Conservation (phyloP, 2,888 invertebrate species). For the Myathropa florea region DNA sequence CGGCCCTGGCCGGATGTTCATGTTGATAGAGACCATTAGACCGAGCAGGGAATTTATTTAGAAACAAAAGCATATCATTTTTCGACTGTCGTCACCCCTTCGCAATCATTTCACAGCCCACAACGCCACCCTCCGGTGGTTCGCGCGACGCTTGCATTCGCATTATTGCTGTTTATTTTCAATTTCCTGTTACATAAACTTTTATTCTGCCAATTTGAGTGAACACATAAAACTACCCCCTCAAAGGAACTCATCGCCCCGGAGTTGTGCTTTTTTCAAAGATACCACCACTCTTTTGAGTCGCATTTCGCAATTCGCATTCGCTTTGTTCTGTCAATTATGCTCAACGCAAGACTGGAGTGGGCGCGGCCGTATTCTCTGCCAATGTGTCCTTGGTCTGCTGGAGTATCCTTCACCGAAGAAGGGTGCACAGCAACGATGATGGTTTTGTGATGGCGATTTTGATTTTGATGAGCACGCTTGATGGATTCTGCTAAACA, state of each 20-base stretch:
- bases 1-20: conserved; percentile 33
- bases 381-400: conserved; percentile 1
- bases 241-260: background rate
- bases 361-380: background rate
- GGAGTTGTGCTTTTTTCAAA: conserved; percentile 20
- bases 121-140: background rate
- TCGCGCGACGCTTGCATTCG: conserved; percentile 15
- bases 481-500: conserved; percentile 52
- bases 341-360: background rate
- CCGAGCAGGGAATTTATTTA: conserved; percentile 37
- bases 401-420: no score
- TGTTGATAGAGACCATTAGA: conserved; percentile 59
- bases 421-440: conserved; percentile 11
- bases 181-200: conserved; percentile 68
- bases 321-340: conserved; percentile 60
- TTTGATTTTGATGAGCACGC: conserved; percentile 67
- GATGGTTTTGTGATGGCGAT: conserved; percentile 67
- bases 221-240: background rate
- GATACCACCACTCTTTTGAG: background rate
- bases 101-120: background rate
- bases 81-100: background rate
- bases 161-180: conserved; percentile 68
- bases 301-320: conserved; percentile 13
- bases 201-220: conserved; percentile 63
- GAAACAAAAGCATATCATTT: conserved; percentile 30